These are phyloP conservation scores for Trichechus manatus DNA, from an alignment of 2,113 vertebrate species.

Conservation along the genomic window DNA sequence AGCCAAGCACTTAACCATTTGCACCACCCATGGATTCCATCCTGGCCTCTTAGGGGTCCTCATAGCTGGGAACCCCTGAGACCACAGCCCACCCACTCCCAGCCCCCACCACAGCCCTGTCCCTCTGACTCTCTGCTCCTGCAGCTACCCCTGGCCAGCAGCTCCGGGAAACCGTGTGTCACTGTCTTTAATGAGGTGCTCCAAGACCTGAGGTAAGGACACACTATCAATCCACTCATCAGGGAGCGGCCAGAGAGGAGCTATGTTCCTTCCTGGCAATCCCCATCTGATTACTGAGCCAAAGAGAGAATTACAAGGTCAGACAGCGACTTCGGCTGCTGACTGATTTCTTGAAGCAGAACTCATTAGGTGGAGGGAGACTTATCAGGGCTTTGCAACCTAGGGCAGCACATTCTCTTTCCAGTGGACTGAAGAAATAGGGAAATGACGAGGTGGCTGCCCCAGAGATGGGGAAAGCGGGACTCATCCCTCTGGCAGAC, in stretches of 20 bases:
- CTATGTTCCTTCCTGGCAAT: background rate
- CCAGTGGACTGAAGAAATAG: background rate
- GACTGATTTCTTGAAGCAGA: background rate
- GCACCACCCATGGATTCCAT: too few species aligned
- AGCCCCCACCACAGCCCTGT: background rate
- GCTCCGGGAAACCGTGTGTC: background rate
- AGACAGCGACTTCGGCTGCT: accelerated
- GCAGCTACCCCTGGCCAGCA: too few species aligned
- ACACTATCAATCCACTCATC: background rate
- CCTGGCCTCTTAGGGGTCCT: background rate
- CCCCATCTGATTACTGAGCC: background rate
- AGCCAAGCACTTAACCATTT: too few species aligned
- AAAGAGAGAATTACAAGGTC: background rate
- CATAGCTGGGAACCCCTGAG: background rate
- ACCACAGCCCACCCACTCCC: background rate
- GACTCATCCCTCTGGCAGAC: background rate
- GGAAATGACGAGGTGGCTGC: background rate
- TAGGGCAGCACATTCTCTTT: background rate
- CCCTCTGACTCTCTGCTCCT: background rate
- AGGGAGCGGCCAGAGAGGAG: background rate
- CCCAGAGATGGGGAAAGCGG: background rate
- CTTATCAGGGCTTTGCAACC: background rate
- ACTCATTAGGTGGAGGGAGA: background rate
- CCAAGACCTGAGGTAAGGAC: background rate
- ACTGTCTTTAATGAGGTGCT: background rate